Evolutionary conservation across 2,888 invertebrate genomes (phyloP).

Genomic region (Lasioglossum villosulum): DNA sequence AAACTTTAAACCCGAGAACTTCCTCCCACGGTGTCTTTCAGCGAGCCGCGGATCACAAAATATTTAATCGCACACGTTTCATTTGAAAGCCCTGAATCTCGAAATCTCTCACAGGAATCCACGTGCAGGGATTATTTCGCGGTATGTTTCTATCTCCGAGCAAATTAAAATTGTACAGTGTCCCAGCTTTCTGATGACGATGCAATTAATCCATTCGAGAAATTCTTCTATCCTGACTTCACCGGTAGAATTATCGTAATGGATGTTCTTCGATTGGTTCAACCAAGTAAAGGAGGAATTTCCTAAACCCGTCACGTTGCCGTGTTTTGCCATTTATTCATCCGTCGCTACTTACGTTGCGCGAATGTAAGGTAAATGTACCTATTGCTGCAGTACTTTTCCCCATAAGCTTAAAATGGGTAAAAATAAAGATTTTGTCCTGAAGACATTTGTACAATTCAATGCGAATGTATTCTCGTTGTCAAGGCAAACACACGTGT

Average conservation of each 20-base stretch:
- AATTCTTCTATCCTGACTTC: background rate
- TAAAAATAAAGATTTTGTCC: too few species aligned
- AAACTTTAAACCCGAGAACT: background rate
- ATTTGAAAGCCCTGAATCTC: background rate
- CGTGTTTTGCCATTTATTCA: background rate
- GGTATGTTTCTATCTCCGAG: background rate
- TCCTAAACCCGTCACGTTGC: background rate
- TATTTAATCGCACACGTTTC: conserved; percentile 21
- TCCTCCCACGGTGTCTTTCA: background rate
- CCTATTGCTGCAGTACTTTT: too few species aligned
- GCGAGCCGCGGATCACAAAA: background rate
- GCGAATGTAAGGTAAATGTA: too few species aligned
- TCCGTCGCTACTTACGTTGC: too few species aligned
- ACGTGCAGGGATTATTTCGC: background rate
- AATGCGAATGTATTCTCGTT: too few species aligned
- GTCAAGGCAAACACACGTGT: too few species aligned
- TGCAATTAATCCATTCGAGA: background rate
- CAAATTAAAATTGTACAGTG: background rate
- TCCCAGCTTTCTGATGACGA: background rate
- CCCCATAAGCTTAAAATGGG: too few species aligned
- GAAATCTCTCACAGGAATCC: background rate
- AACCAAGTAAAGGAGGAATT: background rate
- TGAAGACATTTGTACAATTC: too few species aligned
- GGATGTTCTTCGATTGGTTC: background rate
- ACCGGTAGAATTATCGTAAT: background rate